phyloP scores from a whole-genome alignment of 2,888 invertebrate species.

The Spialia ferax region DNA sequence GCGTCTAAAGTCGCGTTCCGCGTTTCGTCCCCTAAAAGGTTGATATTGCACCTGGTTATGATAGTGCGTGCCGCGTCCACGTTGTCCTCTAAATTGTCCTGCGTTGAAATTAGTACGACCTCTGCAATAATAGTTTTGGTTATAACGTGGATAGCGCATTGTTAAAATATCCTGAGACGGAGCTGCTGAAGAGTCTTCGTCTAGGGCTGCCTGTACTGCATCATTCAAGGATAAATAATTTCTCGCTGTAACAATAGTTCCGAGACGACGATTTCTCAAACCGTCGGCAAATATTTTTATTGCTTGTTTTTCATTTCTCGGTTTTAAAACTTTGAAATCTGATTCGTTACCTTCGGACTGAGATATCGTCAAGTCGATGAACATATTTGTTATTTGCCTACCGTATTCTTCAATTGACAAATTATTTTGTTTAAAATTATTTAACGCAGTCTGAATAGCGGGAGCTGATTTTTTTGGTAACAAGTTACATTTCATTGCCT shows the following conservation, averaged over 20 bases:
- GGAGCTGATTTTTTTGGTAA: background rate
- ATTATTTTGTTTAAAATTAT: background rate
- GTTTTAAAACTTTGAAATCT: background rate
- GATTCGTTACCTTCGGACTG: background rate
- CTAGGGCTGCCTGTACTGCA: background rate
- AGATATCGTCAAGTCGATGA: conserved; percentile 11
- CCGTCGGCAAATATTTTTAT: conserved; percentile 6
- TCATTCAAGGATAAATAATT: conserved; percentile 22
- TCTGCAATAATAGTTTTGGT: conserved; percentile 8
- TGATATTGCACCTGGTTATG: background rate
- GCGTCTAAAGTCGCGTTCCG: conserved; percentile 1
- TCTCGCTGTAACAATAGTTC: conserved; percentile 6
- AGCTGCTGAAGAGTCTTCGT: background rate
- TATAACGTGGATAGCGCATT: conserved; percentile 11
- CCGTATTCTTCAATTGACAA: conserved; percentile 7
- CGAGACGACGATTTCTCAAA: conserved; percentile 6
- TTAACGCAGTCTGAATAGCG: background rate
- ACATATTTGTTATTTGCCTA: background rate
- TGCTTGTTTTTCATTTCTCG: conserved; percentile 6
- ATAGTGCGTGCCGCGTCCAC: conserved; percentile 12
- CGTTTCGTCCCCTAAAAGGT: conserved; percentile 11
- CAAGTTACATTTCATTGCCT: background rate
- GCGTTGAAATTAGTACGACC: conserved; percentile 8
- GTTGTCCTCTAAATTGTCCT: conserved; percentile 12
- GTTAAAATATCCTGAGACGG: conserved; percentile 1